Evolutionary conservation across 2,888 invertebrate species (phyloP).

Genomic region (Trissoscelio sp.): DNA sequence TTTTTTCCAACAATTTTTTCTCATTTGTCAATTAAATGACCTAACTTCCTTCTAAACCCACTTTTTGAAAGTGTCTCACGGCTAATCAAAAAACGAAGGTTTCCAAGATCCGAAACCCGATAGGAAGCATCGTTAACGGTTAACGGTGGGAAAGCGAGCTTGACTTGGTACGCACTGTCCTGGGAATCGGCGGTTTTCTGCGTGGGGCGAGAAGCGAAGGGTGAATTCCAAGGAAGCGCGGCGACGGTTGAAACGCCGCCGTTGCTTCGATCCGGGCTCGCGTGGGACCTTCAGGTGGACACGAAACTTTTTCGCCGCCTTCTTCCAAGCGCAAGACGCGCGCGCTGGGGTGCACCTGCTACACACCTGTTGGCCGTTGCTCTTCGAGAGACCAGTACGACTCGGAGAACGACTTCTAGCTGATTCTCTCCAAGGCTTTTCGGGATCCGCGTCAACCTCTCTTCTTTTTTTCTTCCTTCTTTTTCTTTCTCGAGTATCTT

Average conservation of each 20-base stretch:
- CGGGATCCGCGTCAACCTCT: conserved; percentile 66
- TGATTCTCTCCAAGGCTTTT: conserved; percentile 68
- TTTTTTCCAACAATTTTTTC: no score
- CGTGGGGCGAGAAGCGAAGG: conserved; percentile 73
- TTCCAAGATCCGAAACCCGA: conserved; percentile 43
- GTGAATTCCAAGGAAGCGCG: conserved; percentile 76
- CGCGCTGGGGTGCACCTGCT: conserved; percentile 78
- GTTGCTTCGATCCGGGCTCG: conserved; percentile 74
- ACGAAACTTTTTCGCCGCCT: conserved; percentile 78
- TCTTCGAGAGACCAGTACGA: conserved; percentile 69
- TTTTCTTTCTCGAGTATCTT: conserved; percentile 11
- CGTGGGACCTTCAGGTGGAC: conserved; percentile 82
- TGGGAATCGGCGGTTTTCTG: conserved; percentile 66
- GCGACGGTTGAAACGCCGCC: conserved; percentile 74
- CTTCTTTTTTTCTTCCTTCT: conserved; percentile 11
- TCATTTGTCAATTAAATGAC: no score
- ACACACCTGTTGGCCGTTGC: conserved; percentile 83
- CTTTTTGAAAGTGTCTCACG: neutral
- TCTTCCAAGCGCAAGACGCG: conserved; percentile 73
- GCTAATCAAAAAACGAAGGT: conserved; percentile 24
- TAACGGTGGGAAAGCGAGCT: conserved; percentile 57
- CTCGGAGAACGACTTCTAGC: conserved; percentile 69
- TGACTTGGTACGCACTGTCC: conserved; percentile 19
- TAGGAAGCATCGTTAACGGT: conserved; percentile 49
- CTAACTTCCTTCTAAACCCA: no score